Evolutionary conservation across 2,888 invertebrate species (phyloP).

Genomic region (Cacoxenus indagator): DNA sequence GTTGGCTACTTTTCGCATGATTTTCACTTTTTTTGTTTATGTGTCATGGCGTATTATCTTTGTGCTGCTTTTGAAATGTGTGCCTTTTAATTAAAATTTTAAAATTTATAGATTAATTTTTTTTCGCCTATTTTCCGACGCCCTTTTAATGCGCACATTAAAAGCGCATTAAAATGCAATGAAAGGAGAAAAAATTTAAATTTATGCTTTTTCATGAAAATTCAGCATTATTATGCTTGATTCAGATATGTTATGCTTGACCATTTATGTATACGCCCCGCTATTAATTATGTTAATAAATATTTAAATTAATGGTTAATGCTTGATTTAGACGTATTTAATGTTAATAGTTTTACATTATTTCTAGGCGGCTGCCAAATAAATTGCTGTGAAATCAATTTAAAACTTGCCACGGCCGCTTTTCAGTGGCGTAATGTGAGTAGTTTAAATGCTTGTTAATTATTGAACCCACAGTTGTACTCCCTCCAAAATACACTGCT

Average conservation of each 20-base stretch:
- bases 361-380: not conserved
- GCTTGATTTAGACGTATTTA: conserved; percentile 1
- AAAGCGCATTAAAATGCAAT: not conserved
- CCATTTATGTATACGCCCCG: not conserved
- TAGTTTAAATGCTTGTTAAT: too few relatives aligned
- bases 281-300: conserved; percentile 17
- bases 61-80: not conserved
- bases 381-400: not conserved
- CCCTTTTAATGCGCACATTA: not conserved
- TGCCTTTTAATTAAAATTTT: not conserved
- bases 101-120: not conserved
- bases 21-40: not conserved
- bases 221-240: not conserved
- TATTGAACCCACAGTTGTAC: too few relatives aligned
- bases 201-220: not conserved
- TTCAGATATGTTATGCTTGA: not conserved
- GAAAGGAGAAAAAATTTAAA: not conserved
- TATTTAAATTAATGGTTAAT: conserved; percentile 15
- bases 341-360: not conserved
- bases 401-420: not conserved
- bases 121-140: not conserved
- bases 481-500: too few relatives aligned
- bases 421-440: not conserved
- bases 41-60: too few relatives aligned
- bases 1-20: not conserved